Evolutionary conservation across 2,113 vertebrate genomes (phyloP), one percentile per base, ranked within the genome.

Genomic region (Apistogramma diplotaenia): DNA sequence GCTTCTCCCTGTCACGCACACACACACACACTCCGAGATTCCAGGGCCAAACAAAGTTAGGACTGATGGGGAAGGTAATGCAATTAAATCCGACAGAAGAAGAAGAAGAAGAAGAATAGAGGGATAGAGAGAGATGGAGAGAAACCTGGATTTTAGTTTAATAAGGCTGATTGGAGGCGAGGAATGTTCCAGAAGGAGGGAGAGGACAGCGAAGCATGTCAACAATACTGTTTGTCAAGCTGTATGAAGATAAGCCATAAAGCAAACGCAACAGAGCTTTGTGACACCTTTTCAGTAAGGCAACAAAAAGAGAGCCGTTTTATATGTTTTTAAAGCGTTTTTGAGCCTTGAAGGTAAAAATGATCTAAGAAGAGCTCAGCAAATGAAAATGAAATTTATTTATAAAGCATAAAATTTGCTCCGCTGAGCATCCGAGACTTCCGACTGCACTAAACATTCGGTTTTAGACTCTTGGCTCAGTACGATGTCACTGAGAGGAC

Each of bases 141-240:
- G 59, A 74, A 8, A 53, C 40, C 15, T 27, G 61, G 46, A 84
- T 79, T 83, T 84, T 46, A 61, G 37, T 76, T 83, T 74, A 89
- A 83, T 55, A 53, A 74, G 87, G 81, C 35, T 87, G 87, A 87
- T 60, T 88, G 79, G 80, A 82, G 55, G 46, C 70, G 4, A 87
- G 91, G 90, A 92, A 93, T 91, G 88, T 85, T 90, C 85, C 81
- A 74, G 71, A 74, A 18, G 65, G 43, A 74, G 31, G 58, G n/a
- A n/a, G n/a, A 74, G 60, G 29, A 65, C 59, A n/a, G 60, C 8
- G 51, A 79, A 58, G 72, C 15, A 37, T 6, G n/a, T 78, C 78
- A 91, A 83, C 84, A 88, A 62, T 70, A 58, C 2, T 51, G 40
- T 33, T 71, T 15, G 6, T 65, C n/a, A 46, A 58, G 7, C 11